A percentile compares a stretch with the other conserved stretches of the same genome.
Conservation (phyloP, 2,113 vertebrate genomes). For the Geococcyx californianus region DNA sequence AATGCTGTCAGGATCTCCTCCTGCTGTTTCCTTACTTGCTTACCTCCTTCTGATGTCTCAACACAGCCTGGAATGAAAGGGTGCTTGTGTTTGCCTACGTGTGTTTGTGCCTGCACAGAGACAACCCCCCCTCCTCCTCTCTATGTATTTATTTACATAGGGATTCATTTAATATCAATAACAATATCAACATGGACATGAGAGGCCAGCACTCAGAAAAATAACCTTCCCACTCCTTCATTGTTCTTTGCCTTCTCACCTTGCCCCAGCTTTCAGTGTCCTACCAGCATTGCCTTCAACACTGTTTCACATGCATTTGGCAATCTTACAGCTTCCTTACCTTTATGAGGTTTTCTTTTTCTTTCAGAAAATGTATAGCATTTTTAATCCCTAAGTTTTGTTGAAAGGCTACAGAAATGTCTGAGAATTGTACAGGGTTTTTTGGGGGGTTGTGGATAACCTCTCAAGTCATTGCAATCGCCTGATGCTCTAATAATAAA, state of each 20-base stretch:
- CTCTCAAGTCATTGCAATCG: slow-evolving; percentile 24
- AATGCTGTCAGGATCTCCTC: background rate
- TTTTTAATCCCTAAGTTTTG: background rate
- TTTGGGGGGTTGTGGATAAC: background rate
- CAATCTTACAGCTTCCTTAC: background rate
- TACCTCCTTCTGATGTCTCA: background rate
- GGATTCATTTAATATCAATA: background rate
- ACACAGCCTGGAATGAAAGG: background rate
- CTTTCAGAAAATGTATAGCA: background rate
- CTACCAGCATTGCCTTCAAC: background rate
- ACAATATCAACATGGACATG: background rate
- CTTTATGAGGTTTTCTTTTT: background rate
- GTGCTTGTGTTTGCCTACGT: background rate
- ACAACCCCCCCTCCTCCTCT: accelerated
- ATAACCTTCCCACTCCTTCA: background rate
- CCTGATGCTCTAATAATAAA: slow-evolving; percentile 24
- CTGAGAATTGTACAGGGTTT: background rate
- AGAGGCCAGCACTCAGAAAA: background rate
- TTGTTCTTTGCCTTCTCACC: background rate
- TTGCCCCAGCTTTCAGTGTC: background rate
- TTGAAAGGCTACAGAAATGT: background rate
- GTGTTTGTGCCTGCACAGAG: background rate
- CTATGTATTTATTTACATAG: too few species aligned
- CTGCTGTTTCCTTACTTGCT: background rate
- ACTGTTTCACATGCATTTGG: background rate